Conservation (phyloP, 1,140 invertebrate species). For the Pentalonia nigronervosa region DNA sequence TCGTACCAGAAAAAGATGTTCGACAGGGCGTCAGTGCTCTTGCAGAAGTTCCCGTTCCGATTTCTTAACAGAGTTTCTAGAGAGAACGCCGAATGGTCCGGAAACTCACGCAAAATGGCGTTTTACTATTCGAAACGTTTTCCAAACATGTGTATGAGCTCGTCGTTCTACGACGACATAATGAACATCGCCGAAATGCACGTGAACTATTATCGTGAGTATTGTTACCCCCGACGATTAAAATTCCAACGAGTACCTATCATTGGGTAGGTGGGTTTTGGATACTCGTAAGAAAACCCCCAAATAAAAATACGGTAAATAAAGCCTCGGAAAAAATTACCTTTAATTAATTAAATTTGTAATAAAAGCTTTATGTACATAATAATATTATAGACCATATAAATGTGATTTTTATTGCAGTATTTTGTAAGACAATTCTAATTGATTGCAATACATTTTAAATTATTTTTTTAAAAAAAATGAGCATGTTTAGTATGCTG, state of each 20-base stretch:
- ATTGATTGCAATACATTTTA: too few species aligned
- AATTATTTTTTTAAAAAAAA: too few species aligned
- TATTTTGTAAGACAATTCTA: too few species aligned
- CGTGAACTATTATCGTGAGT: constrained; percentile 31
- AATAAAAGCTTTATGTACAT: too few species aligned
- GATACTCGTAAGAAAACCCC: too few species aligned
- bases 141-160: constrained; percentile 27
- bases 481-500: too few species aligned
- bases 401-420: too few species aligned
- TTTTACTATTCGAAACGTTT: constrained; percentile 42
- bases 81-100: background rate
- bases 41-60: background rate
- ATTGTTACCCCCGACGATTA: background rate
- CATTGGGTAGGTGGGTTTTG: background rate
- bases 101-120: background rate
- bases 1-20: background rate
- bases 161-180: constrained; percentile 19
- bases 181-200: constrained; percentile 3
- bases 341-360: too few species aligned
- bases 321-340: too few species aligned
- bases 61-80: background rate
- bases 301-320: too few species aligned
- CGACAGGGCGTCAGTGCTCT: background rate
- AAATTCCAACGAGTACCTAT: background rate
- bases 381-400: too few species aligned